Percentiles rank a stretch among this genome's conserved stretches.
These are phyloP conservation scores for Oscheius sp. DNA, from an alignment of 2,888 invertebrate genomes.

Conservation along the genomic window DNA sequence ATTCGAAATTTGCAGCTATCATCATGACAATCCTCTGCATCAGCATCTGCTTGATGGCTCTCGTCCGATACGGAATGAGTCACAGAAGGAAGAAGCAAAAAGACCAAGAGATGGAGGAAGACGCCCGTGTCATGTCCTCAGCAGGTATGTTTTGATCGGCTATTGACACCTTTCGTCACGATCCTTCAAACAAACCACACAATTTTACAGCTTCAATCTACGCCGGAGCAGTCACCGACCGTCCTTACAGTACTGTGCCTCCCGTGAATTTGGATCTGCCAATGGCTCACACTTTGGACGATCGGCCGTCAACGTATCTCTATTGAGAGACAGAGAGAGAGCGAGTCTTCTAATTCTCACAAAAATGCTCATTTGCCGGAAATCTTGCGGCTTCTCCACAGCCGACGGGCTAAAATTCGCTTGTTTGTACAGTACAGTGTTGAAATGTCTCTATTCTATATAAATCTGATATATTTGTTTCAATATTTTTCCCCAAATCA, in stretches of 20 bases:
- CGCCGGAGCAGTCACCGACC: slow-evolving; percentile 46
- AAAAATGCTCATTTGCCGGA: background rate
- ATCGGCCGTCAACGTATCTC: slow-evolving; percentile 63
- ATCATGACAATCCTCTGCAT: slow-evolving; percentile 69
- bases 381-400: background rate
- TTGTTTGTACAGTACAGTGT: slow-evolving; percentile 29
- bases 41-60: slow-evolving; percentile 67
- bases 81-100: slow-evolving; percentile 69
- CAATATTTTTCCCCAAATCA: no score
- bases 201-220: slow-evolving; percentile 60
- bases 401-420: slow-evolving; percentile 18
- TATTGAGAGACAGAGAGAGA: slow-evolving; percentile 49
- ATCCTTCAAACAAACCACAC: background rate
- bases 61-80: slow-evolving; percentile 69
- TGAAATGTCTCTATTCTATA: slow-evolving; percentile 9
- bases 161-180: background rate
- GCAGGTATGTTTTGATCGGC: slow-evolving; percentile 38
- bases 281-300: slow-evolving; percentile 64
- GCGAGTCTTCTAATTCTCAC: background rate
- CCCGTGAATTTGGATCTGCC: slow-evolving; percentile 66
- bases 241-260: slow-evolving; percentile 58
- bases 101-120: slow-evolving; percentile 68
- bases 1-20: slow-evolving; percentile 55
- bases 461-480: slow-evolving; percentile 23
- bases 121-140: slow-evolving; percentile 61